These are phyloP conservation scores for Macroteleia sp. DNA, from an alignment of 2,888 invertebrate species.

Conservation along the genomic window DNA sequence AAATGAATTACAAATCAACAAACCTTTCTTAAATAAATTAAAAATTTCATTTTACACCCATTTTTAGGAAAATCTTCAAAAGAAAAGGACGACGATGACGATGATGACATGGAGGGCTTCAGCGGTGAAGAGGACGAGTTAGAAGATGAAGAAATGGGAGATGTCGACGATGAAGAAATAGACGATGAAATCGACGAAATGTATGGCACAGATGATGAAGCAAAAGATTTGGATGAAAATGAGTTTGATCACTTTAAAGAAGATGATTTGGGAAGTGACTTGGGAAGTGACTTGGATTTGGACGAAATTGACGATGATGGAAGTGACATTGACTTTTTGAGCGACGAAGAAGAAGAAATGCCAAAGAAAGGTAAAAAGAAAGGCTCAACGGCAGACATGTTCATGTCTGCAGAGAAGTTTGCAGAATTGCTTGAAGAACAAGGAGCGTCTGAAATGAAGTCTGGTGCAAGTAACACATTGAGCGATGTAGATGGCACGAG, in stretches of 20 bases:
- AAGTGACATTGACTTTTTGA: conserved; percentile 83
- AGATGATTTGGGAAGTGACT: too few relatives aligned
- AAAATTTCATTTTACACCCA: too few relatives aligned
- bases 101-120: too few relatives aligned
- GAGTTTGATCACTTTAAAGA: too few relatives aligned
- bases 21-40: conserved; percentile 68
- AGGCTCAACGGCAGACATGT: conserved; percentile 84
- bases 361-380: conserved; percentile 57
- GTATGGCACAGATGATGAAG: too few relatives aligned
- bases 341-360: conserved; percentile 72
- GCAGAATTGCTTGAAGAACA: conserved; percentile 94
- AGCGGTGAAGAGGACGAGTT: too few relatives aligned
- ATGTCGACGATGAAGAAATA: conserved; percentile 64
- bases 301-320: conserved; percentile 82
- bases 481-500: conserved; percentile 92
- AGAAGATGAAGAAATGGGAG: conserved; percentile 49
- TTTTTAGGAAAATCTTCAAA: too few relatives aligned
- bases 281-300: conserved; percentile 73
- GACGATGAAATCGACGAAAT: too few relatives aligned
- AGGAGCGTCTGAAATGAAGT: conserved; percentile 86
- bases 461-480: conserved; percentile 88
- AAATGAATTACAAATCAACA: not conserved
- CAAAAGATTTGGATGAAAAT: too few relatives aligned
- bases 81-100: too few relatives aligned
- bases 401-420: conserved; percentile 95